A percentile compares a stretch with the other conserved stretches of the same genome.
phyloP scores from a whole-genome alignment of 2,113 vertebrate species.

The Spilogale gracilis region DNA sequence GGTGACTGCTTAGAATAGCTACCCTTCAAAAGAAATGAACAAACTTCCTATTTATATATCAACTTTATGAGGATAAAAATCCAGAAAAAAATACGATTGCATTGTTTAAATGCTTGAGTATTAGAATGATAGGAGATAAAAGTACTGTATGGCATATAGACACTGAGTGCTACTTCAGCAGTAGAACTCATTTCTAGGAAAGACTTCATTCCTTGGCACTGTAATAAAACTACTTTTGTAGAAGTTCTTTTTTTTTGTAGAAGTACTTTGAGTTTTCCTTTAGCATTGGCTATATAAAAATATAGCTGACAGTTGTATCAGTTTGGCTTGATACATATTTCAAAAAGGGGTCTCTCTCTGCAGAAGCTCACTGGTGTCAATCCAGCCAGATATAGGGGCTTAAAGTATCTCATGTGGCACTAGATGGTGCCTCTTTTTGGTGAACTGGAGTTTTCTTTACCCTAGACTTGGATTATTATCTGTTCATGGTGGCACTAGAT shows the following conservation, averaged over 20 bases:
- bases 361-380: background rate
- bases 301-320: background rate
- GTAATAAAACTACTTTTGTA: background rate
- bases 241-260: background rate
- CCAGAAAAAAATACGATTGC: background rate
- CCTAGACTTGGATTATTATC: background rate
- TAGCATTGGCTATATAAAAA: conserved; percentile 21
- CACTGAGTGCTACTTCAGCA: background rate
- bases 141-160: conserved; percentile 20
- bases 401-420: background rate
- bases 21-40: background rate
- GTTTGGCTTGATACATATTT: conserved; percentile 24
- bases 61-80: background rate
- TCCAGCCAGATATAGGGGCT: background rate
- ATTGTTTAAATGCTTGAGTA: conserved; percentile 36
- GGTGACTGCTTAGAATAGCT: background rate
- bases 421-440: background rate
- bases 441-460: conserved; percentile 20
- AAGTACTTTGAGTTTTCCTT: background rate
- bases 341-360: background rate
- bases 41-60: background rate
- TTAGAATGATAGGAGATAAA: conserved; percentile 1
- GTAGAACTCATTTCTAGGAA: conserved; percentile 47
- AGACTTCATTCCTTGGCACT: background rate
- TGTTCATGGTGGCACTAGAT: background rate